Base-by-base conservation (phyloP, 2,113 vertebrate genomes). In the Silurus glanis region DNA sequence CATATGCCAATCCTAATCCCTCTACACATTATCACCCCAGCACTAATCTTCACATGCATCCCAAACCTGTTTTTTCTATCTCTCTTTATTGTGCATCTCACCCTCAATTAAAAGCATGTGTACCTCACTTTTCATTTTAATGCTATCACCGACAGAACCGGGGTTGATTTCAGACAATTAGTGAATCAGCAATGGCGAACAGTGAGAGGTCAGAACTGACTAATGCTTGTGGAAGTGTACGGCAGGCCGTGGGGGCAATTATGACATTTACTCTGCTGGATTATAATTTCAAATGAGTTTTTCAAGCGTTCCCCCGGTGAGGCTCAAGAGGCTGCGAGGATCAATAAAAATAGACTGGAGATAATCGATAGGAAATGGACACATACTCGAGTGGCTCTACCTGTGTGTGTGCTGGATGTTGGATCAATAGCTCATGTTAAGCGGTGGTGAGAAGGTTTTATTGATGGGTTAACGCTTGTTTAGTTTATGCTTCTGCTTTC, bases 211-310 rank as follows among this genome's bases (percentile, higher is more conserved):
- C 92, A 80, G 90, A 93, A 94, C 93, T 91, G 94, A 95, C 91
- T 86, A 80, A 85, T 92, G 92, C 91, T 92, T 90, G 86, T 91
- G 91, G 90, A 92, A 93, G 94, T 92, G 93, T 90, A 91, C 91
- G 83, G 84, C 88, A 89, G 92, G 92, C 94, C 93, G 94, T 91
- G 80, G 92, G 94, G 93, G 93, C 93, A 92, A 95, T 95, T 96
- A 96, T 95, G 94, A 96, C 94, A 95, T 95, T 95, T 95, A 95
- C 94, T 92, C 90, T 90, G 86, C 91, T 86, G 93, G 94, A 95
- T 96, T 95, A 95, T 95, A 94, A 95, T 96, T 96, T 95, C 94
- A 95, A 95, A 95, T 95, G 92, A 93, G 93, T 94, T 92, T 94
- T 95, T 94, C 93, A 93, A 95, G 92, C 91, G 92, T 91, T 91